phyloP scores from a whole-genome alignment of 1,140 invertebrate species.

The Trissolcus basalis region DNA sequence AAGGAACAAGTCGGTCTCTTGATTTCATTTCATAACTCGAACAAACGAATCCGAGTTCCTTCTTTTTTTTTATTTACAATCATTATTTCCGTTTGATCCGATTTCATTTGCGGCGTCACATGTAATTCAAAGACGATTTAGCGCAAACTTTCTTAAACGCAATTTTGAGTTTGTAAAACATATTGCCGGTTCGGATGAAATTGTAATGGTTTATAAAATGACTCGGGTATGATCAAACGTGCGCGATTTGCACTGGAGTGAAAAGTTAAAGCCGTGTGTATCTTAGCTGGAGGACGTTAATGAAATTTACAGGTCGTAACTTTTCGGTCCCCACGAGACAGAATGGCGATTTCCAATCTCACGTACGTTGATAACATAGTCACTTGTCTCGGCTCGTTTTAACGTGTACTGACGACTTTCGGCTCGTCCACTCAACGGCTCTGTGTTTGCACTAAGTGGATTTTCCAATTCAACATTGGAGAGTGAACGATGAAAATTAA shows the following conservation, averaged over 20 bases:
- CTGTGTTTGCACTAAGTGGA: slow-evolving; percentile 41
- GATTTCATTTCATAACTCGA: slow-evolving; percentile 33
- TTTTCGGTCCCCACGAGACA: slow-evolving; percentile 57
- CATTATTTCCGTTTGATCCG: neutral
- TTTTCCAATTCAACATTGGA: slow-evolving; percentile 32
- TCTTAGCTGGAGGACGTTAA: slow-evolving; percentile 61
- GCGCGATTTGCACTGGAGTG: slow-evolving; percentile 9
- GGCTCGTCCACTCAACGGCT: slow-evolving; percentile 16
- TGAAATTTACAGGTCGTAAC: slow-evolving; percentile 67
- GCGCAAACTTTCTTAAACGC: too few species aligned
- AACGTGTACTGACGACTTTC: slow-evolving; percentile 41
- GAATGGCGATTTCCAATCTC: slow-evolving; percentile 35
- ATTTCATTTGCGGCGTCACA: neutral
- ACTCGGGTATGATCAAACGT: neutral
- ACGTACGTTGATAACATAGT: slow-evolving; percentile 48
- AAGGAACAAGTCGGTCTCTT: slow-evolving; percentile 29
- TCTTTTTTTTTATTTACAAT: neutral
- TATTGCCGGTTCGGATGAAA: too few species aligned
- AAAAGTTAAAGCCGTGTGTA: slow-evolving; percentile 61
- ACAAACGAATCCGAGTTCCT: neutral
- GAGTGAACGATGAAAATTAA: slow-evolving; percentile 44
- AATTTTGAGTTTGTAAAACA: too few species aligned
- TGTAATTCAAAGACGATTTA: too few species aligned
- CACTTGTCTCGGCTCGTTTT: slow-evolving; percentile 58
- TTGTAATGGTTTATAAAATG: neutral